Evolutionary conservation across 2,113 vertebrate species (phyloP).

Genomic region (Gopherus flavomarginatus): DNA sequence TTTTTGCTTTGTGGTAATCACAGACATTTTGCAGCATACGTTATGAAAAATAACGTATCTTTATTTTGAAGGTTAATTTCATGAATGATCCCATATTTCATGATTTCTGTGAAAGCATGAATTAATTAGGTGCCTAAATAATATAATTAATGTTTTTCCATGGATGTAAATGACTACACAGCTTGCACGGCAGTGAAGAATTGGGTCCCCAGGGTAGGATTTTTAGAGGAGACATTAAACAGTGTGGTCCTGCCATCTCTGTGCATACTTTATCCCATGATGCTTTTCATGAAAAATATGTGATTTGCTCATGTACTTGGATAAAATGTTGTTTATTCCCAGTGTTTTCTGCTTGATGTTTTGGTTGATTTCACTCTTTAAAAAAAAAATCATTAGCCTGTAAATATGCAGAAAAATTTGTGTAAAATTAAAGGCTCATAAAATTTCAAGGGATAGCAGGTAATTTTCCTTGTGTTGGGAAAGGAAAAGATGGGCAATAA

Average conservation of each 20-base stretch:
- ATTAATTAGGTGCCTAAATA: neutral
- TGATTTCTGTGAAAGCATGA: neutral
- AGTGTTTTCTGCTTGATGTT: neutral
- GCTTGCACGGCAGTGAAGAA: neutral
- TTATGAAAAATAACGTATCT: neutral
- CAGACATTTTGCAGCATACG: neutral
- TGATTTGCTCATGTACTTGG: neutral
- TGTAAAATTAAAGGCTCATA: neutral
- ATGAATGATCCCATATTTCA: neutral
- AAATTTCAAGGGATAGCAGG: accelerated
- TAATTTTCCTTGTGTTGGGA: neutral
- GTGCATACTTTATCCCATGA: accelerated
- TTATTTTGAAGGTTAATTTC: neutral
- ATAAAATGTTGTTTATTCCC: neutral
- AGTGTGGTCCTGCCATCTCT: neutral
- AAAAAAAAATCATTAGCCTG: neutral
- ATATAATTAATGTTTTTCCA: accelerated
- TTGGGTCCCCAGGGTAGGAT: accelerated
- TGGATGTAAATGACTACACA: accelerated
- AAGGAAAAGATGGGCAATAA: neutral
- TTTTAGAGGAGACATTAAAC: neutral
- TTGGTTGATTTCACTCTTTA: neutral
- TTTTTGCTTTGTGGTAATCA: neutral
- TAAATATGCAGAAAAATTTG: neutral
- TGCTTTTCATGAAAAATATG: neutral